Percentiles rank a stretch among this genome's conserved stretches.
Evolutionary conservation across 2,888 invertebrate genomes (phyloP).

Genomic region (Leistus spinibarbis): DNA sequence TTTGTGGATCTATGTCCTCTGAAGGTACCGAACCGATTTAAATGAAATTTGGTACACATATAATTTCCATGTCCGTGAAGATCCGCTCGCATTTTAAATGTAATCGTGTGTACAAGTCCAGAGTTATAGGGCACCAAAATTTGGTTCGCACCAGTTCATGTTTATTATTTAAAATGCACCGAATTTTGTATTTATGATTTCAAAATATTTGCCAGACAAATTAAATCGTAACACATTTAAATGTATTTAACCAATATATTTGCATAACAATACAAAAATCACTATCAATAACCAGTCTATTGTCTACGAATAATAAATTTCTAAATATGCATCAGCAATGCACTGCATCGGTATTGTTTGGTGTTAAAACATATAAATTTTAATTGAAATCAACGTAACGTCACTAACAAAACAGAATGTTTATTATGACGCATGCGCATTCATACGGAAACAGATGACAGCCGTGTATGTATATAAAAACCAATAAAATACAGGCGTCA

Average conservation of each 20-base stretch:
- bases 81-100: no score
- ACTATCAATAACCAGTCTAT: neutral
- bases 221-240: neutral
- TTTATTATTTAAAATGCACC: no score
- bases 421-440: neutral
- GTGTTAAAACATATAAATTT: neutral
- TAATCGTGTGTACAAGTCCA: no score
- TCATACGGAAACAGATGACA: neutral
- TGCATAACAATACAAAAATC: neutral
- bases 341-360: no score
- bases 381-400: neutral
- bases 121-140: no score
- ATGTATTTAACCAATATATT: neutral
- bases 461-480: neutral
- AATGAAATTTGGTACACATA: no score
- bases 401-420: neutral
- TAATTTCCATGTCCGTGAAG: no score
- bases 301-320: neutral
- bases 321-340: neutral
- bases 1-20: no score
- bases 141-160: no score
- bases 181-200: no score
- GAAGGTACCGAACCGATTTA: no score
- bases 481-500: neutral
- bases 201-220: neutral